These are phyloP conservation scores for Grus americana DNA, from an alignment of 2,113 vertebrate species.

Conservation along the genomic window DNA sequence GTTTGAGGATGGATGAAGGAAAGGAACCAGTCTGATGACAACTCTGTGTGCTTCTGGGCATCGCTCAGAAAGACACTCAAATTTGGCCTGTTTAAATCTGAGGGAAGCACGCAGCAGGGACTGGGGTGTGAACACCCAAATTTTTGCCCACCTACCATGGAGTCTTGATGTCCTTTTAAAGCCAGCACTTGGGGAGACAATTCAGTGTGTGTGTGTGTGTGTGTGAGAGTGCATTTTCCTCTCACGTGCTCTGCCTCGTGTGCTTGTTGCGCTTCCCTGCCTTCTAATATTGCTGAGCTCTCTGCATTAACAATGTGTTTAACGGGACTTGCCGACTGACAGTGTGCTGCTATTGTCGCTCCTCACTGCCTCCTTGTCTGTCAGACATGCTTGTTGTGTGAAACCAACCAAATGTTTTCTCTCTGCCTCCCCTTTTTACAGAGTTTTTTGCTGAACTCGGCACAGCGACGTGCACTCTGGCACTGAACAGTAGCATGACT, in stretches of 20 bases:
- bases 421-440: conserved; percentile 46
- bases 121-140: neutral
- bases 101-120: rapidly evolving
- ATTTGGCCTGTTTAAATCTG: neutral
- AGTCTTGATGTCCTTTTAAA: neutral
- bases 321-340: neutral
- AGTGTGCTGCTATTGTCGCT: neutral
- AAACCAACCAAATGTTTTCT: conserved; percentile 32
- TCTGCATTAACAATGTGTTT: neutral
- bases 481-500: conserved; percentile 82
- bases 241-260: neutral
- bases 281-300: neutral
- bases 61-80: neutral
- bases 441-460: conserved; percentile 88
- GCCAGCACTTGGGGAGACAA: neutral
- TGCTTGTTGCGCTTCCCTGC: neutral
- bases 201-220: neutral
- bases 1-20: neutral
- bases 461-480: conserved; percentile 73
- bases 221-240: neutral
- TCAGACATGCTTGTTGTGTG: neutral
- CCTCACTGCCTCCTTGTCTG: rapidly evolving
- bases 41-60: neutral
- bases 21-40: neutral
- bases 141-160: rapidly evolving